Base-by-base conservation (phyloP, 2,888 invertebrate species). In the Ischnura elegans region DNA sequence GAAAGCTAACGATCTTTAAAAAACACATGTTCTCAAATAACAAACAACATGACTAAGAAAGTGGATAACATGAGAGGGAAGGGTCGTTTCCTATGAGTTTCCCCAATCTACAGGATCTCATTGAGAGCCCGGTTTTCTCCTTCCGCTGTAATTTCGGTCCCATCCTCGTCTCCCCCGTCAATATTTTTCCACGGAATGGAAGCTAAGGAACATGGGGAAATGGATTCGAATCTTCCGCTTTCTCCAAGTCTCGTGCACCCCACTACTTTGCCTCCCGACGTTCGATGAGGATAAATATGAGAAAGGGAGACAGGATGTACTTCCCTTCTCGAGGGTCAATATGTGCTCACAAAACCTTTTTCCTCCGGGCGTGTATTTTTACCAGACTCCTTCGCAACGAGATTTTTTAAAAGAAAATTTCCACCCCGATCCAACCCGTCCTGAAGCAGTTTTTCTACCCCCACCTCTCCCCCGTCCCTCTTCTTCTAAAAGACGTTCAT, bases 181-280 rank as follows among this genome's bases (percentile, higher is more conserved):
- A 76, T 76, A 76, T 76, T 76, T 76, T 76, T 36, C 76, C 76
- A 25, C 76, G 76, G 36, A 76, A 76, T 76, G 36, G 76, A 36
- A 13, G 76, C 29, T 76, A 76, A 76, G 76, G 76, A 76, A 76
- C 76, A 76, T 76, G 76, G 76, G 29, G 29, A 76, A 76, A 76
- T 76, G 76, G 76, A 76, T 76, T 25, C 76, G 36, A 36, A 76
- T 76, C 76, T 76, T 76, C 76, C 76, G 76, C 76, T 76, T 36
- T 76, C 76, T 36, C 36, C 76, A 36, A 76, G 29, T 76, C 51
- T 51, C 51, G 16, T 10, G 29, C 10, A 36, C 36, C 76, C 13
- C 36, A 36, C 36, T 36, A 2, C 36, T 36, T 29, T 2, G n/a
- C n/a, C 76, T 36, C 29, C 36, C 29, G 29, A 5, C 36, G 13